Evolutionary conservation across 2,797 vertebrate species (phyloP), one percentile per base, ranked within the genome.

Genomic region (Rhabdophis nuchalis): DNA sequence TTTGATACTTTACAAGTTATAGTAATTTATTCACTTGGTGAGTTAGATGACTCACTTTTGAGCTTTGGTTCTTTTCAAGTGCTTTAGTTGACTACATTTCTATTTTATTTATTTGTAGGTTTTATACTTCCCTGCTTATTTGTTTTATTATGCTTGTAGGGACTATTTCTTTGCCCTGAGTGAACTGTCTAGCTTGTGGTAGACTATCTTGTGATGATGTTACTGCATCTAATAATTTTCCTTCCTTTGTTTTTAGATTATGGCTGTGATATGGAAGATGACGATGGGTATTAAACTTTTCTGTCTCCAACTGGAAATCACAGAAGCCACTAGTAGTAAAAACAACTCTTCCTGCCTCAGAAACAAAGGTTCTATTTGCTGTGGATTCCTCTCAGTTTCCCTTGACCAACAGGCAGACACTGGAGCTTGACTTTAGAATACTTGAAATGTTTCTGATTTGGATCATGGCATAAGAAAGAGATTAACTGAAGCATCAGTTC

Each of bases 231-330:
- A 64, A 90, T 32, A 41, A 14, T 58, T 54, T 90, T 56, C 23
- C 46, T 57, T 72, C 46, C 57, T 89, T 72, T 94, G 32, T 96
- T 97, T 91, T 89, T 97, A 99, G 98, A 98, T 97, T 99, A 99
- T 0, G 99, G 99, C 95, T 98, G 97, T 90, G 99, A 99, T 0
- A 96, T 97, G 25, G 98, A 99, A 0, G 98, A 98, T 0, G 98
- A 99, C 0, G 98, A 99, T 0, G 98, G 97, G 90, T 98, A 98
- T 95, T 98, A 97, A 96, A 72, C 93, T 52, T 53, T 13, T 91
- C 85, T 77, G 60, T 86, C 93, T 95, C 89, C 85, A 92, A 94
- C 93, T 91, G 29, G 92, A 91, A 94, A 77, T 92, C 52, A 77
- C 93, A 95, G 94, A 90, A 94, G 93, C 94, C 95, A 92, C 93